Base-by-base conservation (phyloP, 2,888 invertebrate genomes). In the Temnothorax ravouxi region DNA sequence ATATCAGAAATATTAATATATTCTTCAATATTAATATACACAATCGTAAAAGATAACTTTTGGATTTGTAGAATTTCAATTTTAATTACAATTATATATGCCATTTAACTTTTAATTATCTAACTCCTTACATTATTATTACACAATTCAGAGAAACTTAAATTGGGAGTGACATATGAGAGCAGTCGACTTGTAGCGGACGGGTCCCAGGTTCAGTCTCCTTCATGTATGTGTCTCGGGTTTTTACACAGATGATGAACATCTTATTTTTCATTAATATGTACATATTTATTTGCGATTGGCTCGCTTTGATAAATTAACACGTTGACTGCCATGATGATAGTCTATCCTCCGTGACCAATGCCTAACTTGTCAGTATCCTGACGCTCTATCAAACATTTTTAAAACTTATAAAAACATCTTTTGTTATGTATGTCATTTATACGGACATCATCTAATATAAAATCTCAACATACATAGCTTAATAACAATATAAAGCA, bases 1-100 rank as follows among this genome's bases (percentile, higher is more conserved):
- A 21, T 38, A 25, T 72, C 8, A 52, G n/a, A 71, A 71, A 71
- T 71, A 52, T 71, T 9, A 21, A 56, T 72, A 6, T 56, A 41
- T 56, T 44, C 9, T 56, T 72, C 9, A 13, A 67, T 54, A 15
- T 54, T 54, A 8, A 38, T 54, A 21, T n/a, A 72, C 21, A 71
- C 5, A 0, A 6, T 38, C 15, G 11, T 41, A 25, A 72, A 25
- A 59, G 3, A 18, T 52, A 69, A 67, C 11, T 38, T 29, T 29
- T 38, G 29, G 29, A 29, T 29, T 41, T 41, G 6, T 41, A 66
- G 3, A 44, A 21, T 3, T 25, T 44, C 25, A 8, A 15, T 66
- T 3, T 8, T 59, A 29, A 18, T 66, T 25, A 41, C 3, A 25
- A 15, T 44, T 18, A 18, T n/a, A n/a, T n/a, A n/a, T 64, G 15